A percentile compares a stretch with the other conserved stretches of the same genome.
Evolutionary conservation across 2,888 invertebrate genomes (phyloP).

Genomic region (Thecophora atra): DNA sequence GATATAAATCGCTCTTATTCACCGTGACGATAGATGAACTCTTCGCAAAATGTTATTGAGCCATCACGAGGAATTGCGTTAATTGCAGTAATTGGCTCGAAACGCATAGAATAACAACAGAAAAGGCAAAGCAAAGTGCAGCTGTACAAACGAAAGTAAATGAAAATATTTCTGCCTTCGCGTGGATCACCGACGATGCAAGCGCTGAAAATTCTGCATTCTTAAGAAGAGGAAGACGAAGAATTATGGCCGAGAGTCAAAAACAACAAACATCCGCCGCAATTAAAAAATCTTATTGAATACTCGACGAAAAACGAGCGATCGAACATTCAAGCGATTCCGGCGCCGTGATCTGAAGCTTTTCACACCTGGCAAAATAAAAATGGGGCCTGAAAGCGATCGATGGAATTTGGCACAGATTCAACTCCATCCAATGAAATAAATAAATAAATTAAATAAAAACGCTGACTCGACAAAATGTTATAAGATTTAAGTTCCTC

Average conservation of each 20-base stretch:
- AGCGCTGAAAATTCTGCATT: background rate
- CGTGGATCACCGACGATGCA: background rate
- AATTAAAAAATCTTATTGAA: background rate
- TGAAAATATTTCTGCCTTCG: background rate
- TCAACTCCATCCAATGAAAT: background rate
- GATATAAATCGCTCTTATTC: too few relatives aligned
- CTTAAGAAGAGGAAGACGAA: background rate
- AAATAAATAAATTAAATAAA: too few relatives aligned
- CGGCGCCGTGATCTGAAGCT: conserved; percentile 51
- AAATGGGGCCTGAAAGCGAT: background rate
- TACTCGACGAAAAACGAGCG: conserved; percentile 26
- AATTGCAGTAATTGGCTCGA: conserved; percentile 36
- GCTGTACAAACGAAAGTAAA: background rate
- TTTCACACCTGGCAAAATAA: conserved; percentile 57
- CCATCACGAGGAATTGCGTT: conserved; percentile 28
- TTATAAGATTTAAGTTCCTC: too few relatives aligned
- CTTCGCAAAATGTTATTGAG: conserved; percentile 22
- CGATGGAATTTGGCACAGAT: background rate
- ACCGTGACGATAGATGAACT: background rate
- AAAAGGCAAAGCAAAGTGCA: background rate
- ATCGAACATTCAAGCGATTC: conserved; percentile 28
- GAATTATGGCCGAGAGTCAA: background rate
- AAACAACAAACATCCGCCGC: conserved; percentile 9
- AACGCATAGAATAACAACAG: background rate
- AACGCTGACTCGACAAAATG: too few relatives aligned